Conservation (phyloP, 2,888 invertebrate genomes). For the Invenusta paracnida region DNA sequence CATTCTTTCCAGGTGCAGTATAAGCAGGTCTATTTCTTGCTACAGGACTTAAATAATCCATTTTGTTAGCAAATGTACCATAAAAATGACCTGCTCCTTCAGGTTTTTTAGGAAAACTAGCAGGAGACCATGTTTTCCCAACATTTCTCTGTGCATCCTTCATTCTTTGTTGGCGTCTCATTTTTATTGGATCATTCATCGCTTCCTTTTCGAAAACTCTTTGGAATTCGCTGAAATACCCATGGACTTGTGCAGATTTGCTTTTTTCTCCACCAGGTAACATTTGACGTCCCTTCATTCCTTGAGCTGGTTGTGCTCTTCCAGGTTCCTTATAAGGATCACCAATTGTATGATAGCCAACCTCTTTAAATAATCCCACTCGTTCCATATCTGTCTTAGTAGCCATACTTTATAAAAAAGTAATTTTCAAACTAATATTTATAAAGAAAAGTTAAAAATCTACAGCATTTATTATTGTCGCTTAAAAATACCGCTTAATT, state of each 20-base stretch:
- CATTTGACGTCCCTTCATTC: constrained; percentile 60
- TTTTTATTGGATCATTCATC: constrained; percentile 58
- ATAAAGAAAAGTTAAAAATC: background rate
- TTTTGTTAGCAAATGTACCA: constrained; percentile 57
- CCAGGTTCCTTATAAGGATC: constrained; percentile 54
- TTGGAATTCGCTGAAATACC: constrained; percentile 57
- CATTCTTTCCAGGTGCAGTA: constrained; percentile 55
- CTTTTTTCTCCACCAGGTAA: constrained; percentile 56
- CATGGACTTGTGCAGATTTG: constrained; percentile 54
- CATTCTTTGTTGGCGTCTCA: constrained; percentile 52
- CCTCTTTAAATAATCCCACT: constrained; percentile 60
- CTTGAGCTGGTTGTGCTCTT: constrained; percentile 54
- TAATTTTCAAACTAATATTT: constrained; percentile 16
- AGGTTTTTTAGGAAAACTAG: constrained; percentile 56
- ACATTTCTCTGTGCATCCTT: constrained; percentile 57
- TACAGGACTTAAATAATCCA: constrained; percentile 55
- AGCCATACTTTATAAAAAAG: constrained; percentile 40
- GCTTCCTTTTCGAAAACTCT: constrained; percentile 58
- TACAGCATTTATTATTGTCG: too few species aligned
- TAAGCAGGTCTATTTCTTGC: constrained; percentile 49
- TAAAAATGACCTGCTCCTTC: constrained; percentile 57
- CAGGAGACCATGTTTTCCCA: constrained; percentile 59
- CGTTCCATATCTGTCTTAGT: constrained; percentile 59
- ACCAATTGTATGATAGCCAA: constrained; percentile 58
- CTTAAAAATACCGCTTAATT: too few species aligned